Evolutionary conservation across 2,888 invertebrate species (phyloP).

Genomic region (Epistrophella euchroma): DNA sequence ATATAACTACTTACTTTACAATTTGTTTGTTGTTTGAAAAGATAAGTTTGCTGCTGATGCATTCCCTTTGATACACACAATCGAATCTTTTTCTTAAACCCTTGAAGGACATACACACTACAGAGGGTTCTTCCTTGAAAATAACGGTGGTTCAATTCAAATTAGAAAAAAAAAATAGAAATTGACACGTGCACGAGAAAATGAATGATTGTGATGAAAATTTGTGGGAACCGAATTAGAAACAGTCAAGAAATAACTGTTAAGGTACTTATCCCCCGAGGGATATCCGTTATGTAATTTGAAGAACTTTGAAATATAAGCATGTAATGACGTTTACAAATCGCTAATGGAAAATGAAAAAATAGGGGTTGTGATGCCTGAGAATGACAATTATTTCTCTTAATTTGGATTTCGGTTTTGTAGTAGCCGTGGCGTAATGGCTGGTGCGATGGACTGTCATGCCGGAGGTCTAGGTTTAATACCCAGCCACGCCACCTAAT

Average conservation of each 20-base stretch:
- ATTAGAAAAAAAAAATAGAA: constrained; percentile 9
- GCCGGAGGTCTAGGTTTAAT: no score
- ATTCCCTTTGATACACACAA: background rate
- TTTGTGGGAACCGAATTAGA: constrained; percentile 41
- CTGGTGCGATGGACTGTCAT: no score
- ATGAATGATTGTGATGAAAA: constrained; percentile 54
- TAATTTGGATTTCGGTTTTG: background rate
- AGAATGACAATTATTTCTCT: background rate
- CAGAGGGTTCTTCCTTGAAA: background rate
- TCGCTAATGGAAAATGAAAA: background rate
- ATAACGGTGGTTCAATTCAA: background rate
- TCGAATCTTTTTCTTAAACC: background rate
- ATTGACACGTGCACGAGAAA: constrained; percentile 53
- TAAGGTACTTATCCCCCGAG: background rate
- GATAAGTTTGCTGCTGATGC: background rate
- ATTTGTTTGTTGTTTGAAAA: background rate
- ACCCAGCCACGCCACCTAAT: no score
- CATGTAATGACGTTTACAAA: background rate
- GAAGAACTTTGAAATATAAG: background rate
- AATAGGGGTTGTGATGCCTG: background rate
- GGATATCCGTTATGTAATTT: background rate
- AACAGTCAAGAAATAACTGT: background rate
- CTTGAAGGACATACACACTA: constrained; percentile 32
- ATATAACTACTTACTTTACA: background rate
- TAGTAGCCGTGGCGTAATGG: no score